These are phyloP conservation scores for Alosa alosa DNA, from an alignment of 2,113 vertebrate genomes.

Conservation along the genomic window DNA sequence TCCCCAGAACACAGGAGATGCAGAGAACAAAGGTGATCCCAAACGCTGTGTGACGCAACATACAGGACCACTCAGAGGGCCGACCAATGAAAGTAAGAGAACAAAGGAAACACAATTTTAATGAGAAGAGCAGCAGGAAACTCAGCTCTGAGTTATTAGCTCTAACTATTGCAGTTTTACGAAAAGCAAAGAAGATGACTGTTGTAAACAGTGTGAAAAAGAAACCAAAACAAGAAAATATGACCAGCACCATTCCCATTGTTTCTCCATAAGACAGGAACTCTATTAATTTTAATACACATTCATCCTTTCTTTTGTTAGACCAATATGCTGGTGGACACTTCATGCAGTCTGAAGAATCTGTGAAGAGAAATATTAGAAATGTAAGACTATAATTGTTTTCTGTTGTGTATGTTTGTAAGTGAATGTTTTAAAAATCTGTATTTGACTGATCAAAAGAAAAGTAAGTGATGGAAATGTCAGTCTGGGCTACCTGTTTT, in stretches of 20 bases:
- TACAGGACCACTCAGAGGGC: conserved; percentile 13
- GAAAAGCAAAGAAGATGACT: conserved; percentile 58
- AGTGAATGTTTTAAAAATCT: background rate
- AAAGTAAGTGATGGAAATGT: background rate
- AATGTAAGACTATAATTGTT: no score
- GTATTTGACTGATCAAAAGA: background rate
- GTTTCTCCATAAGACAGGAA: conserved; percentile 61
- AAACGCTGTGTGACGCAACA: conserved; percentile 19
- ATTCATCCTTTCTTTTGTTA: conserved; percentile 56
- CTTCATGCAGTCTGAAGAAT: background rate
- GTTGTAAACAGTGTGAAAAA: conserved; percentile 50
- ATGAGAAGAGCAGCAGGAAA: background rate
- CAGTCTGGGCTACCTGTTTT: conserved; percentile 35
- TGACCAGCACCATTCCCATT: conserved; percentile 55
- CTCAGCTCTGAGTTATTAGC: conserved; percentile 42
- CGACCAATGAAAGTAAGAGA: conserved; percentile 19
- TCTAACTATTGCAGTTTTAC: conserved; percentile 58
- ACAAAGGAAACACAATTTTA: background rate
- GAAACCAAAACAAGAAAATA: conserved; percentile 54
- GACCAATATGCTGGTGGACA: background rate
- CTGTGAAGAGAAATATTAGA: background rate
- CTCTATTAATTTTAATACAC: conserved; percentile 56
- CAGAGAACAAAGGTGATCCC: conserved; percentile 17
- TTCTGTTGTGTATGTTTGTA: background rate
- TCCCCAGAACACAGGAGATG: conserved; percentile 51